Conservation (phyloP, 2,888 invertebrate genomes). For the Drosophila prolongata region DNA sequence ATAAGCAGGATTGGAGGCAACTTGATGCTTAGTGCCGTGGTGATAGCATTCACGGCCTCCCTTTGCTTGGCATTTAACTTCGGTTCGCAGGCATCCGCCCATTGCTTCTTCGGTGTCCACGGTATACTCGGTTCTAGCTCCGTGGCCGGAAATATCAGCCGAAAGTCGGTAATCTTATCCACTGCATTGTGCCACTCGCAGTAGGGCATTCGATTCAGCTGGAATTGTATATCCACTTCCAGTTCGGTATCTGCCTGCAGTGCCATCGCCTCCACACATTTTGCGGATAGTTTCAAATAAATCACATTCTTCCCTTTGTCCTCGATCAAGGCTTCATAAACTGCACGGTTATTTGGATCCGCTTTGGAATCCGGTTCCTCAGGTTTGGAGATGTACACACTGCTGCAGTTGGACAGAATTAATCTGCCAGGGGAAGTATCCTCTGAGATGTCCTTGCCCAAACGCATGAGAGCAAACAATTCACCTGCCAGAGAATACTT, state of each 20-base stretch:
- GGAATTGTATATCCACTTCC: conserved; percentile 91
- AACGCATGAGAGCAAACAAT: conserved; percentile 89
- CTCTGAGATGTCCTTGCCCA: conserved; percentile 91
- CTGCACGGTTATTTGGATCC: conserved; percentile 82
- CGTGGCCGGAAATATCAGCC: conserved; percentile 90
- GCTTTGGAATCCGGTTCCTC: conserved; percentile 71
- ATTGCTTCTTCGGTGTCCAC: conserved; percentile 89
- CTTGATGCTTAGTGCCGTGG: conserved; percentile 87
- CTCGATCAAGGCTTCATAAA: conserved; percentile 91
- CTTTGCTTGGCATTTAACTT: conserved; percentile 91
- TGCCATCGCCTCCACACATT: conserved; percentile 87
- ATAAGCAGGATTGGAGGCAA: conserved; percentile 90
- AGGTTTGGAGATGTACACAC: conserved; percentile 87
- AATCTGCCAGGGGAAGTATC: conserved; percentile 92
- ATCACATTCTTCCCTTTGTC: conserved; percentile 92
- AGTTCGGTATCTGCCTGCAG: conserved; percentile 88
- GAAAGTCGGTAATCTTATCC: conserved; percentile 89
- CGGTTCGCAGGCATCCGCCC: conserved; percentile 87
- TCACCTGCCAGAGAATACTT: conserved; percentile 92
- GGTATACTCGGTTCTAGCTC: conserved; percentile 88
- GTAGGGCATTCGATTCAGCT: conserved; percentile 91
- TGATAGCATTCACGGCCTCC: conserved; percentile 91
- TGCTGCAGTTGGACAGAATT: conserved; percentile 90
- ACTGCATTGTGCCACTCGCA: conserved; percentile 94
- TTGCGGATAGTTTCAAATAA: conserved; percentile 89